Conservation (phyloP, 2,888 invertebrate genomes). For the Tinea pellionella region DNA sequence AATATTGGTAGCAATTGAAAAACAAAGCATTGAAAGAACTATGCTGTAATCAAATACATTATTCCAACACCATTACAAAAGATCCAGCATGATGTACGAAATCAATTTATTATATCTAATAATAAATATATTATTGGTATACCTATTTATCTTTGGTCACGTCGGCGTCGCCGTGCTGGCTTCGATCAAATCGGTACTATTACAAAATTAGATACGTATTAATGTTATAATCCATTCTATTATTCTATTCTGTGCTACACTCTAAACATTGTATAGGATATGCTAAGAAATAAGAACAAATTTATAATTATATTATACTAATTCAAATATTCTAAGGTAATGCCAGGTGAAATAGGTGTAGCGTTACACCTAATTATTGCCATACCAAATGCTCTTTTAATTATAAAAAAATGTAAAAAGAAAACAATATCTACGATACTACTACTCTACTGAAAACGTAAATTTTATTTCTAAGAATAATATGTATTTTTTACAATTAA, state of each 20-base stretch:
- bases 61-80: not conserved
- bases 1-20: not conserved
- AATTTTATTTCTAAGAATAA: no score
- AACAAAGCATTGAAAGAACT: not conserved
- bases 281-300: not conserved
- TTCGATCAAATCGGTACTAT: slow-evolving; percentile 14
- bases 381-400: no score
- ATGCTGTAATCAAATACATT: not conserved
- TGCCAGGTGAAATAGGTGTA: no score
- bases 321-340: no score
- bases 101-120: slow-evolving; percentile 11
- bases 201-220: slow-evolving; percentile 16
- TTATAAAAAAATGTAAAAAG: no score
- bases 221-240: slow-evolving; percentile 15
- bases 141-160: slow-evolving; percentile 5
- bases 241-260: slow-evolving; percentile 4
- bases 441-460: no score
- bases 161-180: slow-evolving; percentile 8
- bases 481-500: no score
- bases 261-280: slow-evolving; percentile 1
- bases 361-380: no score
- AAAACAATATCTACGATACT: no score
- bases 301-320: no score
- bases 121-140: not conserved
- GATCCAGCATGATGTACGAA: not conserved